Evolutionary conservation across 37 sponge, comb jelly and placozoan genomes (phyloP).

Genomic region (Cliona cf. orientalis): DNA sequence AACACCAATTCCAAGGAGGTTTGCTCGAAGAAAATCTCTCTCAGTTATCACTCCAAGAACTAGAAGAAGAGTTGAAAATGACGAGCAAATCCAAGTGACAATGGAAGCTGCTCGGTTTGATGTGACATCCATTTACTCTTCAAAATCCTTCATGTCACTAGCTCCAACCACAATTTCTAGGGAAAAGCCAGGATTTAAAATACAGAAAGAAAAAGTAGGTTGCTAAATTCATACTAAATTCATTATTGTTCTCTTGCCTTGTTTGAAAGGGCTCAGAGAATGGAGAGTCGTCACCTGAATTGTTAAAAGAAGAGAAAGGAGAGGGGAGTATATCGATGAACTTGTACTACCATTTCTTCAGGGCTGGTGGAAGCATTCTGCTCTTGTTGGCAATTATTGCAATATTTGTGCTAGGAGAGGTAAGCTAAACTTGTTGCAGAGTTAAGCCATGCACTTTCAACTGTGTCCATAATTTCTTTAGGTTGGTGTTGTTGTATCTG

Average conservation of each 20-base stretch:
- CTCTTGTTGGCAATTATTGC: constrained; percentile 9
- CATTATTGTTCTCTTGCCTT: too few relatives aligned
- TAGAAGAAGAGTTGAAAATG: too few relatives aligned
- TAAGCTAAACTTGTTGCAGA: not conserved
- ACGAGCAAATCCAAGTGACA: too few relatives aligned
- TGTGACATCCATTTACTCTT: not conserved
- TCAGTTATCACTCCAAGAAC: too few relatives aligned
- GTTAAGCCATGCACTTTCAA: not conserved
- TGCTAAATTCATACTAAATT: too few relatives aligned
- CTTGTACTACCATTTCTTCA: constrained; percentile 69
- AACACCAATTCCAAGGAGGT: too few relatives aligned
- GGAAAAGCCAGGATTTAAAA: too few relatives aligned
- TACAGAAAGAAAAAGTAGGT: too few relatives aligned
- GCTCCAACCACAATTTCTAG: too few relatives aligned
- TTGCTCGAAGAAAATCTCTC: too few relatives aligned
- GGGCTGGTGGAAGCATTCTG: constrained; percentile 43
- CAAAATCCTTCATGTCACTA: not conserved
- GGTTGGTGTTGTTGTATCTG: constrained; percentile 50
- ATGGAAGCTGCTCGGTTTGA: constrained; percentile 15
- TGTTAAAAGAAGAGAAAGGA: constrained; percentile 59
- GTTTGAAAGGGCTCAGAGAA: too few relatives aligned
- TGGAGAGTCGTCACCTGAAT: too few relatives aligned
- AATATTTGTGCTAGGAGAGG: constrained; percentile 58
- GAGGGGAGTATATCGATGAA: constrained; percentile 50
- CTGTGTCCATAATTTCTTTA: not conserved